Base-by-base conservation (phyloP, 1,140 invertebrate genomes). In the Pseudomyrmex gracilis region DNA sequence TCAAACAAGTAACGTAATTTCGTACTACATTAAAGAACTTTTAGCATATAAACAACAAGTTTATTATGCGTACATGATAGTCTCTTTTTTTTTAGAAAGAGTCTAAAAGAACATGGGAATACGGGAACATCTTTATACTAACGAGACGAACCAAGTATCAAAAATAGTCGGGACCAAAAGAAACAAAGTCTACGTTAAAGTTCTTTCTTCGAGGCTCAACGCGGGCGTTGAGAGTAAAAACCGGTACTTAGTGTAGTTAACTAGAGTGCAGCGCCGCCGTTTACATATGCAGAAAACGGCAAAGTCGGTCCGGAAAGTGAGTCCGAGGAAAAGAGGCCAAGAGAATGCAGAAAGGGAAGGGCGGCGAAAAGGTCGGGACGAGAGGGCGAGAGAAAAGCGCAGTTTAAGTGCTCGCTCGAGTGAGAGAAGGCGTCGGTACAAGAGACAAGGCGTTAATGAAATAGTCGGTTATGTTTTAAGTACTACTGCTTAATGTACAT, bases 281-380 rank as follows among this genome's bases (percentile, higher is more conserved):
- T 92, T 92, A 90, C 90, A 89, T 87, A 91, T 92, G 87, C 88
- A 87, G 86, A 85, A 90, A 91, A 90, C 86, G 87, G 87, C 85
- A 73, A 73, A 57, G 51, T 76, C 70, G 73, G 73, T 45, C 71
- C n/a, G 47, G 22, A 67, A 78, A 84, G 73, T 63, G 73, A 67
- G 73, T 77, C 74, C 60, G 60, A 76, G 60, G 22, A 15, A 20
- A 55, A 67, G 73, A 55, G 70, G 24, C 45, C 61, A 82, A 57
- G 12, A 20, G 43, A 45, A 63, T 64, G 73, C 43, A 45, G 22
- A 82, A 20, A 66, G n/a, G 51, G n/a, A 22, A 10, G 64, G 17
- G 3, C 8, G 17, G 3, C 8, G 20, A 60, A 57, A 43, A 55
- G 57, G 17, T 58, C n/a, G 73, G 20, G 43, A 34, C 53, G 49